Evolutionary conservation across 2,113 vertebrate genomes (phyloP).

Genomic region (Nothocercus nigrocapillus): DNA sequence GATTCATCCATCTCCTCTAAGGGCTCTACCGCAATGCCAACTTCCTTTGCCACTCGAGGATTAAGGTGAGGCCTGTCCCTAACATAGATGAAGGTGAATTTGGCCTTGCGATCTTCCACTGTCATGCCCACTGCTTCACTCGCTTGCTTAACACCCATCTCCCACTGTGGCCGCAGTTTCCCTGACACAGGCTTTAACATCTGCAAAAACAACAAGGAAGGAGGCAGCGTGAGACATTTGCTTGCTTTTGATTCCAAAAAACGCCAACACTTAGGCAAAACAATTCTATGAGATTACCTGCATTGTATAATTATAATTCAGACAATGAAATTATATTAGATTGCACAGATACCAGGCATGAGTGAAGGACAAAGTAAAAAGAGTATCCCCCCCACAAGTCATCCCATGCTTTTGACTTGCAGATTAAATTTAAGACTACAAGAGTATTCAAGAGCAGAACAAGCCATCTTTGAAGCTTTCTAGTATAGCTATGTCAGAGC

Average conservation of each 20-base stretch:
- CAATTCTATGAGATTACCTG: background rate
- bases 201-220: constrained; percentile 59
- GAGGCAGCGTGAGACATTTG: background rate
- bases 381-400: background rate
- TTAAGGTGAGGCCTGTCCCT: constrained; percentile 88
- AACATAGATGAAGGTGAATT: constrained; percentile 89
- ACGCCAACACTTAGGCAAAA: background rate
- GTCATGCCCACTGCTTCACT: constrained; percentile 86
- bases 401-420: background rate
- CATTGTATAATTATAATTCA: background rate
- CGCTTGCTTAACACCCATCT: constrained; percentile 88
- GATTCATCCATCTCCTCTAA: constrained; percentile 60
- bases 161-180: constrained; percentile 91
- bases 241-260: background rate
- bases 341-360: background rate
- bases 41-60: constrained; percentile 81
- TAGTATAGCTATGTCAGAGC: background rate
- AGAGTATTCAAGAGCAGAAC: background rate
- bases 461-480: background rate
- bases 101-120: constrained; percentile 84
- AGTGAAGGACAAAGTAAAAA: background rate
- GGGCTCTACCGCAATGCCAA: constrained; percentile 74
- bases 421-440: background rate
- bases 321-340: background rate
- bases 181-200: constrained; percentile 83